Percentiles rank a stretch among this genome's conserved stretches.
These are phyloP conservation scores for Pemphredon lugubris DNA, from an alignment of 2,888 invertebrate species.

Conservation along the genomic window DNA sequence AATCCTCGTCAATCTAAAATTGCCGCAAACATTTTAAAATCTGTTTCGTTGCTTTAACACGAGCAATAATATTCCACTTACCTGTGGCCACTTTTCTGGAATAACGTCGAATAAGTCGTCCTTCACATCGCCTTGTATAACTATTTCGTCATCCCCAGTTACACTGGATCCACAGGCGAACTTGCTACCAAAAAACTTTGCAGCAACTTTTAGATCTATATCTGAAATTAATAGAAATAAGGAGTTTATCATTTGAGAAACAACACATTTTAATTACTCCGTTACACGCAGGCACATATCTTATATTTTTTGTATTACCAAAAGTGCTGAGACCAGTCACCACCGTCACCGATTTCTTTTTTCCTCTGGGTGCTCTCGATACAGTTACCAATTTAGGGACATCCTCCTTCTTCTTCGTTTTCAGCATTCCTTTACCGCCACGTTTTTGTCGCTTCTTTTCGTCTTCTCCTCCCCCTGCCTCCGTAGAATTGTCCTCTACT, in stretches of 20 bases:
- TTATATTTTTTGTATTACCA: constrained; percentile 83
- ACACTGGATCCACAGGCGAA: constrained; percentile 99
- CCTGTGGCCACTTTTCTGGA: constrained; percentile 99
- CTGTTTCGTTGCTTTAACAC: background rate
- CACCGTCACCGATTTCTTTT: constrained; percentile 99
- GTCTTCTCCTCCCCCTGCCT: constrained; percentile 90
- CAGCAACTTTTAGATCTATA: constrained; percentile 98
- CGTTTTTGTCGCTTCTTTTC: constrained; percentile 98
- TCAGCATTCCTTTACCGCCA: constrained; percentile 97
- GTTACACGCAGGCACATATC: constrained; percentile 13
- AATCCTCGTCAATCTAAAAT: constrained; percentile 92
- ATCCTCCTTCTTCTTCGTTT: constrained; percentile 96
- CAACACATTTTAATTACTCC: too few species aligned
- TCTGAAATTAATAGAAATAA: constrained; percentile 84
- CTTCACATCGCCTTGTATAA: constrained; percentile 99
- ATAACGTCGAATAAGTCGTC: constrained; percentile 99
- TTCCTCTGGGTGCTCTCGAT: constrained; percentile 95
- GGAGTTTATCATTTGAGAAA: too few species aligned
- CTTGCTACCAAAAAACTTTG: constrained; percentile 98
- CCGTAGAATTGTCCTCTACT: constrained; percentile 82
- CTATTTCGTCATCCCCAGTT: constrained; percentile 99
- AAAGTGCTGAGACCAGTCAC: constrained; percentile 97
- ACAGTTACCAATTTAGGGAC: constrained; percentile 92
- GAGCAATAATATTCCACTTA: constrained; percentile 74
- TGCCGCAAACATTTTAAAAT: background rate